phyloP scores from a whole-genome alignment of 1,140 invertebrate species.

The Drosophila carrolli region DNA sequence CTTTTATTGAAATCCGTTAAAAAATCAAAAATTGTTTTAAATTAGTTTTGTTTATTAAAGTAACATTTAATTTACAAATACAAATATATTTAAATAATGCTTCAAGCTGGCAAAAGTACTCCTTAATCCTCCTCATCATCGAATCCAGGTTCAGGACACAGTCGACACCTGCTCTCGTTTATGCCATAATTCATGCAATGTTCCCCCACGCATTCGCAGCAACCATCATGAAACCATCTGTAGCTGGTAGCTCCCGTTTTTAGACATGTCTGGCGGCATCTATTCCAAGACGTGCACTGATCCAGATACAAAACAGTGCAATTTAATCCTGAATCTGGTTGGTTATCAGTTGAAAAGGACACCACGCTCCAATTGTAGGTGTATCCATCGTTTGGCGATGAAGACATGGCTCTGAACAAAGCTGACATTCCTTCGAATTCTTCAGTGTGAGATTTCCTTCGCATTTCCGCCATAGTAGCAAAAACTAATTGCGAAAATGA shows the following conservation, averaged over 20 bases:
- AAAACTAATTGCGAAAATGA: neutral
- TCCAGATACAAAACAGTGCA: constrained; percentile 96
- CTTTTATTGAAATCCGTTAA: neutral
- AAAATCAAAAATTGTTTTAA: no score
- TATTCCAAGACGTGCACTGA: constrained; percentile 94
- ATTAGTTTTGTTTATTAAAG: no score
- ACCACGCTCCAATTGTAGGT: constrained; percentile 89
- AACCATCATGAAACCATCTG: constrained; percentile 97
- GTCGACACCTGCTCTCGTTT: constrained; percentile 61
- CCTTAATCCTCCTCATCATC: constrained; percentile 42
- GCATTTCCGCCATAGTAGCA: constrained; percentile 61
- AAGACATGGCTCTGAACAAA: constrained; percentile 92
- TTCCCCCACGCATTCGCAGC: constrained; percentile 96
- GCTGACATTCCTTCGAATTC: constrained; percentile 92
- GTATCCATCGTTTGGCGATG: constrained; percentile 88
- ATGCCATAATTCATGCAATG: constrained; percentile 88
- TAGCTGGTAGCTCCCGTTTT: constrained; percentile 70
- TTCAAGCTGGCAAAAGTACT: neutral
- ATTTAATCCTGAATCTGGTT: constrained; percentile 86
- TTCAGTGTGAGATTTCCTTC: constrained; percentile 93
- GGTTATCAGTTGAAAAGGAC: constrained; percentile 88
- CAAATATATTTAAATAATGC: neutral
- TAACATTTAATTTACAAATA: no score
- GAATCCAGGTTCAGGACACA: constrained; percentile 55
- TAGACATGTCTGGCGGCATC: constrained; percentile 86